Percentiles rank a stretch among this genome's conserved stretches.
phyloP scores from a whole-genome alignment of 1,140 invertebrate species.

The Acromyrmex charruanus region DNA sequence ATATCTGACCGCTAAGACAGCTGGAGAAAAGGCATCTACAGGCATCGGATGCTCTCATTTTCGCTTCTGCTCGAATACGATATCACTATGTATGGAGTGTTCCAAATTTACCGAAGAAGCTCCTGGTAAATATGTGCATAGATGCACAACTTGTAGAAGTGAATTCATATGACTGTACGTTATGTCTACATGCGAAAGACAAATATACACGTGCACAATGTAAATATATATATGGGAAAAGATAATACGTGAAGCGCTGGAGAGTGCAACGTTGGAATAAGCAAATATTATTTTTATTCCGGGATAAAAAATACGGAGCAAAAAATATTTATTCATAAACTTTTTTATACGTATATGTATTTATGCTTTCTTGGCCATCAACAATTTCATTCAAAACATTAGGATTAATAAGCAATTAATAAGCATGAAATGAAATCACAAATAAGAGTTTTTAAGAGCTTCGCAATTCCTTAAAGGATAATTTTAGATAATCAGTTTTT shows the following conservation, averaged over 20 bases:
- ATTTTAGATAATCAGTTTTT: slow-evolving; percentile 2
- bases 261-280: not conserved
- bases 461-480: not conserved
- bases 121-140: slow-evolving; percentile 23
- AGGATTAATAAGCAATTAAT: not conserved
- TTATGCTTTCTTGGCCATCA: not conserved
- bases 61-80: not conserved
- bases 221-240: slow-evolving; percentile 25
- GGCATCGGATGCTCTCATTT: slow-evolving; percentile 34
- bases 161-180: slow-evolving; percentile 3
- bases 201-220: slow-evolving; percentile 21
- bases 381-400: not conserved
- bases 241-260: not conserved
- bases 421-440: not conserved
- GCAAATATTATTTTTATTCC: slow-evolving; percentile 26
- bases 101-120: not conserved
- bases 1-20: slow-evolving; percentile 28
- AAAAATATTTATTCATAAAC: slow-evolving; percentile 25
- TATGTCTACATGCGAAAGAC: slow-evolving; percentile 18
- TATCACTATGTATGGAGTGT: not conserved
- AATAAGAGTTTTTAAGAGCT: not conserved
- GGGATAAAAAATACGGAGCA: not conserved
- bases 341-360: not conserved
- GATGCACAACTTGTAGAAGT: not conserved
- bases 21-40: not conserved